Percentiles rank a stretch among this genome's conserved stretches.
Conservation (phyloP, 1,140 invertebrate genomes). For the Bombus impatiens region DNA sequence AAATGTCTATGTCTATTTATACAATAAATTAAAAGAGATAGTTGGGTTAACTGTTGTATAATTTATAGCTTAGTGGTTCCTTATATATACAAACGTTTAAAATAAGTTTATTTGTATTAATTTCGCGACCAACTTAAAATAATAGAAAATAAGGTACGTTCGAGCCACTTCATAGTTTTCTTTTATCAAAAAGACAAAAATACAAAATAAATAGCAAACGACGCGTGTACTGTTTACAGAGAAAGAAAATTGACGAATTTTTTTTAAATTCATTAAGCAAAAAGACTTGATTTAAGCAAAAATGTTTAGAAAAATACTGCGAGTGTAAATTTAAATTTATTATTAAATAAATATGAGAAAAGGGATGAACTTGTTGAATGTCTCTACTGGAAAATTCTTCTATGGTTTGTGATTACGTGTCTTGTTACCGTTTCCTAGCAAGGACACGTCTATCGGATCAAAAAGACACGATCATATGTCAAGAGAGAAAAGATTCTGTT, state of each 20-base stretch:
- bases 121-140: too few relatives aligned
- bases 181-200: not conserved
- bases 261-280: not conserved
- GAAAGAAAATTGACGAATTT: too few relatives aligned
- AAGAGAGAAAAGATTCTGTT: conserved; percentile 68
- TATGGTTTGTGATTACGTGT: conserved; percentile 29
- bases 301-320: not conserved
- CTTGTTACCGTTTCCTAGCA: conserved; percentile 15
- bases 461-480: conserved; percentile 39
- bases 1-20: too few relatives aligned
- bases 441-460: conserved; percentile 61
- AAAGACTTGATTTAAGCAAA: not conserved
- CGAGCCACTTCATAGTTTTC: too few relatives aligned
- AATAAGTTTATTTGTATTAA: not conserved
- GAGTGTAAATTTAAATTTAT: not conserved
- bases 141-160: too few relatives aligned
- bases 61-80: not conserved
- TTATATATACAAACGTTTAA: not conserved
- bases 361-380: conserved; percentile 17
- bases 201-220: not conserved
- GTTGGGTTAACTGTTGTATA: not conserved
- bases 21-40: too few relatives aligned
- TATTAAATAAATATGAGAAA: conserved; percentile 55
- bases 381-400: conserved; percentile 53
- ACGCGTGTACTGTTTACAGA: not conserved